These are phyloP conservation scores for Trinorchestia longiramus DNA, from an alignment of 1,140 invertebrate genomes.

Conservation along the genomic window DNA sequence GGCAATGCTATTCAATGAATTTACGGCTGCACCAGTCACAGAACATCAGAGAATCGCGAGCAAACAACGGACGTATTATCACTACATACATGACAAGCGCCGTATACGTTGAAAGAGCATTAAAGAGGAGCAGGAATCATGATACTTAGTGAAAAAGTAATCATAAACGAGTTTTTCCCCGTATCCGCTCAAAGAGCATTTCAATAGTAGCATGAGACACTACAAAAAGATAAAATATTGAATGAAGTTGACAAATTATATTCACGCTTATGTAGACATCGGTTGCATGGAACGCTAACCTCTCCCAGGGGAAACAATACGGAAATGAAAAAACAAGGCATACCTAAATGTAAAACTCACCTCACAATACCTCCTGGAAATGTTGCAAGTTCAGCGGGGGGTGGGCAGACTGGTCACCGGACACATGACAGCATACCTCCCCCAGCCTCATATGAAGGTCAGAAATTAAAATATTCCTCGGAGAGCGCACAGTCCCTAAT, in stretches of 20 bases:
- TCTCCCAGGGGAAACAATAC: background rate
- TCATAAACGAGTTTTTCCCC: background rate
- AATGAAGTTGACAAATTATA: background rate
- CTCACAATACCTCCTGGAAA: background rate
- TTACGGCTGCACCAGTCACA: too few species aligned
- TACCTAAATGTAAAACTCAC: background rate
- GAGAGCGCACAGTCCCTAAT: too few species aligned
- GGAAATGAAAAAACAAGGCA: background rate
- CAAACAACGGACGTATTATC: too few species aligned
- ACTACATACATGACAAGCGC: too few species aligned
- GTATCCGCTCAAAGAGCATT: background rate
- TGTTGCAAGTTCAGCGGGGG: background rate
- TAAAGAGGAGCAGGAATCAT: background rate
- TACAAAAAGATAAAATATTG: background rate
- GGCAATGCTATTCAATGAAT: too few species aligned
- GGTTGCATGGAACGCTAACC: background rate
- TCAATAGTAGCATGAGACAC: background rate
- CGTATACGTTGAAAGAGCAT: too few species aligned
- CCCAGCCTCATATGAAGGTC: too few species aligned
- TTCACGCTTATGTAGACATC: background rate
- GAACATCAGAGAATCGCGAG: too few species aligned
- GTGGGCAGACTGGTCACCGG: too few species aligned
- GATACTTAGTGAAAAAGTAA: background rate
- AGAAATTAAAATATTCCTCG: too few species aligned
- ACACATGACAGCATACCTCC: too few species aligned